A percentile compares a stretch with the other conserved stretches of the same genome.
These are phyloP conservation scores for Diglossa cyanea DNA, from an alignment of 2,797 vertebrate species.

Conservation along the genomic window DNA sequence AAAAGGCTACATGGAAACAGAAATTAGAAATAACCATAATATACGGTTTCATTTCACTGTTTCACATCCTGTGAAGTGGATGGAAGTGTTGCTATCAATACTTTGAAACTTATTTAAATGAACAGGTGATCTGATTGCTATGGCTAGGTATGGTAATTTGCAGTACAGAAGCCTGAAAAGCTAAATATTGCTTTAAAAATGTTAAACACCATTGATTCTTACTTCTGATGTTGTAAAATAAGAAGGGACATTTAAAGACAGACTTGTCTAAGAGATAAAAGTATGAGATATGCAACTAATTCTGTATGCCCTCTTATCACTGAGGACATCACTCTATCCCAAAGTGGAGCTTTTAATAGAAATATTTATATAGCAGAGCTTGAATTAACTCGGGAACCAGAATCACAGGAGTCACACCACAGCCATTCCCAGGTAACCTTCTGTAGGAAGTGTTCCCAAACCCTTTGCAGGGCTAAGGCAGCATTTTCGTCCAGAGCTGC, in stretches of 20 bases:
- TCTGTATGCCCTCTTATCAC: neutral
- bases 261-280: neutral
- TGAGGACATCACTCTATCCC: neutral
- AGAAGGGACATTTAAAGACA: neutral
- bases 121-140: neutral
- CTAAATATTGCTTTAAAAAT: neutral
- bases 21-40: neutral
- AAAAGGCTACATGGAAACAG: neutral
- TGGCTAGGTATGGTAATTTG: neutral
- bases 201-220: neutral
- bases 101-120: neutral
- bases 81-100: neutral
- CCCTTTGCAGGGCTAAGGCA: neutral
- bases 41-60: neutral
- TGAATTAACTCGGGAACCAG: neutral
- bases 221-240: neutral
- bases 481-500: neutral
- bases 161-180: neutral
- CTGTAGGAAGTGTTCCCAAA: neutral
- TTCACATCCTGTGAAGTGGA: neutral
- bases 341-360: neutral
- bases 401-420: neutral
- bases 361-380: neutral
- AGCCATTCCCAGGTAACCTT: neutral
- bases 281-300: neutral